Evolutionary conservation across 2,888 invertebrate species (phyloP), one percentile per base, ranked within the genome.

Genomic region (Theodoxus fluviatilis): DNA sequence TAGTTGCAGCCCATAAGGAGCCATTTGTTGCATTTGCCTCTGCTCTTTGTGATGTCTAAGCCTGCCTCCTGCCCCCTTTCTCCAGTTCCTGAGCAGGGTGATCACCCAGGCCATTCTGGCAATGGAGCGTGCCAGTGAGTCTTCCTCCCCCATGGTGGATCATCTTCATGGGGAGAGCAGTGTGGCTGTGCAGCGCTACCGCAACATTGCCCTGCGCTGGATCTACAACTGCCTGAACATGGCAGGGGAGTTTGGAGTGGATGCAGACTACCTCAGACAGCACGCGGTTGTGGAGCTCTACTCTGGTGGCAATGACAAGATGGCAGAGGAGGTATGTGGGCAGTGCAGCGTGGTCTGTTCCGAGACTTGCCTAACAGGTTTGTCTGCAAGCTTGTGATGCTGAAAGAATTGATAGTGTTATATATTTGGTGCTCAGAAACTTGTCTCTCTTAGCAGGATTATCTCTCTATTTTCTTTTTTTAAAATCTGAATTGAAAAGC

Each of bases 201-300:
- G 69, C n/a, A 72, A 68, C 75, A 76, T 43, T 95, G 94, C 93
- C 93, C 94, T 87, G 90, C 91, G 68, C 92, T 91, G 78, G 91
- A 94, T 68, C 89, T 91, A 57, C 89, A 90, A n/a, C n/a, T n/a
- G n/a, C n/a, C 67, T 71, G 37, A 64, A 37, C 12, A 86, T 96
- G 67, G 93, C 93, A 0, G 90, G 91, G 35, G 90, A 92, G 68
- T 95, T 96, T 94, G 91, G 91, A 74, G 88, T 95, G 68, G 92
- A 93, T 76, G 88, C 89, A 22, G 93, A 94, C 81, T 90, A 91
- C 63, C 88, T 96, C 55, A 90, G 92, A 76, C 90, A 93, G 68
- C 93, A 93, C 86, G 93, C 95, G 90, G 93, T 93, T 73, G 89
- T 89, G 81, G 90, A 90, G 81, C 89, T 91, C 59, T 91, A 91